Evolutionary conservation across 2,888 invertebrate genomes (phyloP).

Genomic region (Ctenicera cuprea): DNA sequence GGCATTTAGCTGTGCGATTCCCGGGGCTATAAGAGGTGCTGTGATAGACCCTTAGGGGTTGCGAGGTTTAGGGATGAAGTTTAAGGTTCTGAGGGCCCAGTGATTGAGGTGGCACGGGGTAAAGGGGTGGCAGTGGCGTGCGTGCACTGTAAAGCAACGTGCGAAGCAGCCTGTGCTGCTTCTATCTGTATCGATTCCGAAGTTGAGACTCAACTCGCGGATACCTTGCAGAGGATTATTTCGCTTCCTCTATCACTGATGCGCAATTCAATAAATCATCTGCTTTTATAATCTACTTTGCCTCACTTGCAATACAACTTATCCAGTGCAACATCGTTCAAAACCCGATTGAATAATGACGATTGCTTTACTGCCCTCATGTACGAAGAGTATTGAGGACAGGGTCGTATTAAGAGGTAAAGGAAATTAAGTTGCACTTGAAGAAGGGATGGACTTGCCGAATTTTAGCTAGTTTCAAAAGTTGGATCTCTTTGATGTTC

Average conservation of each 20-base stretch:
- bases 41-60: constrained; percentile 52
- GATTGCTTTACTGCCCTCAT: constrained; percentile 32
- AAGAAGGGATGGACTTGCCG: no score
- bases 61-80: constrained; percentile 52
- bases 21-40: constrained; percentile 51
- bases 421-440: no score
- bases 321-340: constrained; percentile 43
- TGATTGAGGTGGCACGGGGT: constrained; percentile 35
- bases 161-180: constrained; percentile 30
- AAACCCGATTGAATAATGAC: constrained; percentile 44
- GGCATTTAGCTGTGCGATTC: constrained; percentile 52
- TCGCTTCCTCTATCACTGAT: constrained; percentile 47
- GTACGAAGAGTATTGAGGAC: background rate
- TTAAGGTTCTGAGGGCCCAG: constrained; percentile 48
- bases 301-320: constrained; percentile 45
- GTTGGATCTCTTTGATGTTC: no score
- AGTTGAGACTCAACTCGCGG: constrained; percentile 23
- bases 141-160: constrained; percentile 43
- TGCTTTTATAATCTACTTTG: constrained; percentile 45
- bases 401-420: no score
- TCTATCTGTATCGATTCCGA: constrained; percentile 48
- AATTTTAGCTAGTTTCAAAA: no score
- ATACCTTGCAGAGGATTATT: constrained; percentile 45
- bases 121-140: constrained; percentile 38
- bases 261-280: constrained; percentile 50